These are phyloP conservation scores for Cheilosia urbana DNA, from an alignment of 2,888 invertebrate species.

Conservation along the genomic window DNA sequence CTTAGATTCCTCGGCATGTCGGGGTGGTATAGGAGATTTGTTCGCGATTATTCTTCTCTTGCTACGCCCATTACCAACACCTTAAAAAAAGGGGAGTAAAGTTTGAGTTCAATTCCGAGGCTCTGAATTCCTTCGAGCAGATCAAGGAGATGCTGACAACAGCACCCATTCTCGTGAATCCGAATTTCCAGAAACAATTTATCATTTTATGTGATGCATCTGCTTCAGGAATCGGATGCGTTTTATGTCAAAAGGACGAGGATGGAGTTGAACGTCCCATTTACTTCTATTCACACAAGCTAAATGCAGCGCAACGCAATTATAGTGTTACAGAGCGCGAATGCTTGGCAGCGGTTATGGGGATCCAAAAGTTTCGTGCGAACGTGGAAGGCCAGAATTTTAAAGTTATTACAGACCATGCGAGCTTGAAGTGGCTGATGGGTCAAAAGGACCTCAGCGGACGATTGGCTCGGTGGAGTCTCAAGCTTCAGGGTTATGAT, in stretches of 20 bases:
- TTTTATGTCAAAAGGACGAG: conserved; percentile 2
- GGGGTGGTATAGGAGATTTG: background rate
- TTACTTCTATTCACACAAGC: conserved; percentile 3
- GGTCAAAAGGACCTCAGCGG: conserved; percentile 17
- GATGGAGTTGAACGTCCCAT: conserved; percentile 9
- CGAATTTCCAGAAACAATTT: background rate
- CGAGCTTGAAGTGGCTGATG: conserved; percentile 12
- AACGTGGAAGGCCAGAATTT: conserved; percentile 6
- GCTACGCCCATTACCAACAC: background rate
- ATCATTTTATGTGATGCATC: background rate
- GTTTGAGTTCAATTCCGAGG: background rate
- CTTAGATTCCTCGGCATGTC: background rate
- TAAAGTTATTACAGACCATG: conserved; percentile 13
- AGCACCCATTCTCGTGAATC: background rate
- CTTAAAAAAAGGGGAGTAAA: background rate
- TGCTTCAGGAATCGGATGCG: conserved; percentile 17
- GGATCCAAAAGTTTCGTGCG: background rate
- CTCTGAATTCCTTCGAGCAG: background rate
- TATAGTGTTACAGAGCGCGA: conserved; percentile 34
- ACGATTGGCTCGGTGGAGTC: conserved; percentile 20
- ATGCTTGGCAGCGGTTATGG: conserved; percentile 11
- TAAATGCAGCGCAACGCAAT: conserved; percentile 22
- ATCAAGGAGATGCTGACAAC: too few relatives aligned
- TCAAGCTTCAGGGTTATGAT: conserved; percentile 12
- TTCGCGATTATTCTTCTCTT: background rate